Base-by-base conservation (phyloP, 2,797 vertebrate species). In the Sus cebifrons region DNA sequence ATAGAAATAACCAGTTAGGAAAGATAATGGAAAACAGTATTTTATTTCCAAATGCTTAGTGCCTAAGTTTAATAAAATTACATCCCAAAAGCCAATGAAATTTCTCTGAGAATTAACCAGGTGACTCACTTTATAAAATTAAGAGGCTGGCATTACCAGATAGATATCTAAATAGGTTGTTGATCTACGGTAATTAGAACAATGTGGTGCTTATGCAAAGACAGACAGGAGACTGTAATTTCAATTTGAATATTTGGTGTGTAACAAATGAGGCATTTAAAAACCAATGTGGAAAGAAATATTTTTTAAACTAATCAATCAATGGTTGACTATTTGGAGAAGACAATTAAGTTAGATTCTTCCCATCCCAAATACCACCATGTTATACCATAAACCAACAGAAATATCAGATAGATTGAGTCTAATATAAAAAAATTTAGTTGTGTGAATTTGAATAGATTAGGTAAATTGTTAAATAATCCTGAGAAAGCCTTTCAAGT, bases 1-100 rank as follows among this genome's bases (percentile, higher is more conserved):
- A 58, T 60, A 92, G 32, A 85, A 75, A 85, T 91, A 12, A 21
- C 8, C 12, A 40, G 18, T 93, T 92, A 68, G 85, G 89, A 82
- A 82, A 77, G 6, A 65, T 64, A 62, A 62, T 40, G 21, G 54
- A 86, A 82, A 96, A 56, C 32, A 70, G n/a, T 82, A 70, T 86
- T 75, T n/a, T 12, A 67, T 49, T 93, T 86, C 52, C 65, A 83
- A 62, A 75, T 87, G 25, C 36, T 94, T n/a, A 77, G 10, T 73
- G 12, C 84, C 18, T 89, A 86, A 54, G 12, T 44, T 89, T 94
- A 86, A 94, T 95, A 89, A 89, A 91, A 85, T 68, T 84, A 70
- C 12, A 91, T 67, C 11, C 14, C 32, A 54, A 68, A 91, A 95
- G 36, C 64, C 21, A 56, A 25, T 67, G 21, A 81, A 54, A 77